A percentile compares a stretch with the other conserved stretches of the same genome.
phyloP scores from a whole-genome alignment of 2,113 vertebrate species.

The Phycodurus eques region DNA sequence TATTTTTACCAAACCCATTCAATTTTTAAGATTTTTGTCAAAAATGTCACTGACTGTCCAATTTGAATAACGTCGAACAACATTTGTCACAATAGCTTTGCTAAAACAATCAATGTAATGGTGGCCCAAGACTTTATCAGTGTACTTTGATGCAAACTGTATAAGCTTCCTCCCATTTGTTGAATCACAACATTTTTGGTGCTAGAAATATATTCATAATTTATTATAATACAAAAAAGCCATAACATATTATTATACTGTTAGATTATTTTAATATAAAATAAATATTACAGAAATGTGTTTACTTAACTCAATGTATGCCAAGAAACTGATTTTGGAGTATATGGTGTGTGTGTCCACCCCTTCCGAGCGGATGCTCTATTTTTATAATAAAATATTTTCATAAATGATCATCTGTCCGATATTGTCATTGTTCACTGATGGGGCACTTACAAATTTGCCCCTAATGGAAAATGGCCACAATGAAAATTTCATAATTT shows the following conservation, averaged over 20 bases:
- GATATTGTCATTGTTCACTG: not conserved
- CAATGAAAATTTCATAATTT: not conserved
- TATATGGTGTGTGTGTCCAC: not conserved
- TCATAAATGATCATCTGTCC: not conserved
- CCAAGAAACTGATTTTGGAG: not conserved
- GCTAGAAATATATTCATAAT: slow-evolving; percentile 43
- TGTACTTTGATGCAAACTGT: not conserved
- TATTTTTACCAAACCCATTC: too few relatives aligned
- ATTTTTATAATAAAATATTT: slow-evolving; percentile 6
- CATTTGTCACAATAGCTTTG: too few relatives aligned
- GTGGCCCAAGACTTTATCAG: not conserved
- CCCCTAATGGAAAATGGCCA: not conserved
- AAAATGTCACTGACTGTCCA: too few relatives aligned
- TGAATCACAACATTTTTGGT: slow-evolving; percentile 46
- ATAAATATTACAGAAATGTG: not conserved
- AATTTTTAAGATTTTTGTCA: too few relatives aligned
- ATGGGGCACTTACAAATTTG: not conserved
- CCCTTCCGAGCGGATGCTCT: not conserved
- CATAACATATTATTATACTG: not conserved
- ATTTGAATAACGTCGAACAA: too few relatives aligned
- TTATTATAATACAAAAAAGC: not conserved
- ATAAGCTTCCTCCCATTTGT: slow-evolving; percentile 61
- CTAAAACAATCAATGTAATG: not conserved
- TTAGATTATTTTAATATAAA: not conserved
- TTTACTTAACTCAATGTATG: not conserved